Percentiles rank a stretch among this genome's conserved stretches.
phyloP scores from a whole-genome alignment of 2,113 vertebrate species.

The Phaethornis superciliosus region DNA sequence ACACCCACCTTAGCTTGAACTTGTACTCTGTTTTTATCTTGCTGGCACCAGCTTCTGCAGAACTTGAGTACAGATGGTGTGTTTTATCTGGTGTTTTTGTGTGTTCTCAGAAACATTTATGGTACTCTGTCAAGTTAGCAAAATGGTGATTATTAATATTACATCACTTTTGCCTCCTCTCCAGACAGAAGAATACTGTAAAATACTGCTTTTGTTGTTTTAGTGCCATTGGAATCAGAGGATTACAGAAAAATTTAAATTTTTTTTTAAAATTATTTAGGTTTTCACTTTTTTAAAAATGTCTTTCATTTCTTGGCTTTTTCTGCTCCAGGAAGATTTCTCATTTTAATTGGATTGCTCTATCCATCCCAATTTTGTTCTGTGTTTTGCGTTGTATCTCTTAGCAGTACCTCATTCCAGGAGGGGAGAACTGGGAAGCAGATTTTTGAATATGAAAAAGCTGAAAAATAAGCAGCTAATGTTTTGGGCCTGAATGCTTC shows the following conservation, averaged over 20 bases:
- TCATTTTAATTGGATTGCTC: constrained; percentile 5
- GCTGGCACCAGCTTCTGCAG: constrained; percentile 35
- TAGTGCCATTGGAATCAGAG: background rate
- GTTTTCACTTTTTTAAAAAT: background rate
- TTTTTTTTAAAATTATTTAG: background rate
- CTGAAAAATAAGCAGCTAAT: background rate
- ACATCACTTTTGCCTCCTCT: background rate
- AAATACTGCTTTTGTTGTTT: background rate
- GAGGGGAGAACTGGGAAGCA: background rate
- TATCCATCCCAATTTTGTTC: background rate
- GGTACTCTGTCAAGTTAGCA: constrained; percentile 18
- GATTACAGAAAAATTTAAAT: background rate
- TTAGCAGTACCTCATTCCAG: background rate
- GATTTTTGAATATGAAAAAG: constrained; percentile 16
- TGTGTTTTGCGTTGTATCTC: background rate
- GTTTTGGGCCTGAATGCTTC: background rate
- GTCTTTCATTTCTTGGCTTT: background rate
- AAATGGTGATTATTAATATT: constrained; percentile 30
- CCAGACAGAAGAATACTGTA: background rate
- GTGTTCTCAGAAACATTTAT: constrained; percentile 40
- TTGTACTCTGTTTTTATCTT: constrained; percentile 10
- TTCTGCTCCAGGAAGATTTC: background rate
- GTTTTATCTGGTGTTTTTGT: constrained; percentile 34
- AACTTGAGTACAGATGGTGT: constrained; percentile 48
- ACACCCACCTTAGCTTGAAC: constrained; percentile 53